Percentiles rank a stretch among this genome's conserved stretches.
Evolutionary conservation across 1,140 invertebrate species (phyloP).

Genomic region (Neodiprion virginianus): DNA sequence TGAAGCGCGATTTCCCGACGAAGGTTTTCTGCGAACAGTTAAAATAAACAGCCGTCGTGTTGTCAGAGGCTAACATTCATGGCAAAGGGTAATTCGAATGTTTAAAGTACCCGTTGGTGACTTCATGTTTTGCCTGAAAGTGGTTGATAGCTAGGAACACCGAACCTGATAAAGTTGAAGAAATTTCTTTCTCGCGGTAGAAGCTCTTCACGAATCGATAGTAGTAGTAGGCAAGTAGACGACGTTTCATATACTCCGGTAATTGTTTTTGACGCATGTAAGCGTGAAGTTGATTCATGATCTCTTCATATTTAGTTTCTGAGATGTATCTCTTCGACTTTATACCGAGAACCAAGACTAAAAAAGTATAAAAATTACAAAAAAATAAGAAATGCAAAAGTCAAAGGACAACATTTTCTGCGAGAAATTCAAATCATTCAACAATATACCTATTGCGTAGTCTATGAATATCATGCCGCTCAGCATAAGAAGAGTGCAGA

Average conservation of each 20-base stretch:
- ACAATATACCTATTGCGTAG: conserved; percentile 48
- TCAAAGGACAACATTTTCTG: no score
- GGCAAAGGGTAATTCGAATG: neutral
- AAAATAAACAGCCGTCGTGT: no score
- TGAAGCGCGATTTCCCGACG: conserved; percentile 49
- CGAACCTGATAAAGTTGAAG: conserved; percentile 48
- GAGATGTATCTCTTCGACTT: conserved; percentile 39
- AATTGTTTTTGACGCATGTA: conserved; percentile 53
- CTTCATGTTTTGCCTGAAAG: neutral
- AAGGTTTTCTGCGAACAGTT: conserved; percentile 35
- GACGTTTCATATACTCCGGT: conserved; percentile 47
- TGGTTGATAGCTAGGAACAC: conserved; percentile 11
- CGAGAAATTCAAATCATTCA: no score
- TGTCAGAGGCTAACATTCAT: neutral
- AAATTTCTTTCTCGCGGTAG: conserved; percentile 48
- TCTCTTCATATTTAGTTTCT: conserved; percentile 49
- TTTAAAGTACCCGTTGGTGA: neutral
- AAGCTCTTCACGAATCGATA: conserved; percentile 51
- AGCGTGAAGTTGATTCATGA: conserved; percentile 52
- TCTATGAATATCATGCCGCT: conserved; percentile 47
- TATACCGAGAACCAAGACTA: conserved; percentile 48
- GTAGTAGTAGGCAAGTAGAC: conserved; percentile 48
- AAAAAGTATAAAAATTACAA: conserved; percentile 15
- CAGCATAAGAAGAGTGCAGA: conserved; percentile 49
- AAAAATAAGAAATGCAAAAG: neutral